A percentile compares a stretch with the other conserved stretches of the same genome.
Evolutionary conservation across 2,888 invertebrate genomes (phyloP).

Genomic region (Agriotes lineatus): DNA sequence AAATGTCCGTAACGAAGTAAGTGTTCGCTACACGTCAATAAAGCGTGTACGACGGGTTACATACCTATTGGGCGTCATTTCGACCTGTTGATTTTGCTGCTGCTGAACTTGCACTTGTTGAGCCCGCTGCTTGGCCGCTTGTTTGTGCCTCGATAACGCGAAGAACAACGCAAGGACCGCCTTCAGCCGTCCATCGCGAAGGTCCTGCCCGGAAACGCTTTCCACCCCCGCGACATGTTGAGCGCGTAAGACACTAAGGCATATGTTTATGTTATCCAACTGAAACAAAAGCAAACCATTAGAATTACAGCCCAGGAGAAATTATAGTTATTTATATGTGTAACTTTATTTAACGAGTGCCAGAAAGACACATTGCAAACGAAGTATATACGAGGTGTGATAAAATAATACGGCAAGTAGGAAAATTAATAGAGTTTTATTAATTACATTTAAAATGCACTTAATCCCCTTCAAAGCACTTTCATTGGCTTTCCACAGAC

Average conservation of each 20-base stretch:
- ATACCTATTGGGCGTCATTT: slow-evolving; percentile 70
- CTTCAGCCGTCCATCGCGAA: slow-evolving; percentile 94
- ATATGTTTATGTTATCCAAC: slow-evolving; percentile 95
- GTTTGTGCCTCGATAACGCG: slow-evolving; percentile 93
- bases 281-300: slow-evolving; percentile 69
- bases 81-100: slow-evolving; percentile 51
- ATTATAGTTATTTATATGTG: no score
- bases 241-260: slow-evolving; percentile 85
- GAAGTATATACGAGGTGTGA: no score
- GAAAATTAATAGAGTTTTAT: no score
- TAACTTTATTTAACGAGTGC: no score
- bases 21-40: no score
- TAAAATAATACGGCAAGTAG: no score
- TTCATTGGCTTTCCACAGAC: no score
- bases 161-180: slow-evolving; percentile 96
- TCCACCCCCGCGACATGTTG: slow-evolving; percentile 92
- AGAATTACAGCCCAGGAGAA: background rate
- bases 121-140: slow-evolving; percentile 83
- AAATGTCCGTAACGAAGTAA: no score
- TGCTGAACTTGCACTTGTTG: slow-evolving; percentile 59
- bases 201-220: slow-evolving; percentile 91
- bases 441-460: no score
- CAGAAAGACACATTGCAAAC: no score
- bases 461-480: no score
- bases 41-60: slow-evolving; percentile 45